Evolutionary conservation across 2,888 invertebrate species (phyloP), one percentile per base, ranked within the genome.

Genomic region (Amitus sp.): DNA sequence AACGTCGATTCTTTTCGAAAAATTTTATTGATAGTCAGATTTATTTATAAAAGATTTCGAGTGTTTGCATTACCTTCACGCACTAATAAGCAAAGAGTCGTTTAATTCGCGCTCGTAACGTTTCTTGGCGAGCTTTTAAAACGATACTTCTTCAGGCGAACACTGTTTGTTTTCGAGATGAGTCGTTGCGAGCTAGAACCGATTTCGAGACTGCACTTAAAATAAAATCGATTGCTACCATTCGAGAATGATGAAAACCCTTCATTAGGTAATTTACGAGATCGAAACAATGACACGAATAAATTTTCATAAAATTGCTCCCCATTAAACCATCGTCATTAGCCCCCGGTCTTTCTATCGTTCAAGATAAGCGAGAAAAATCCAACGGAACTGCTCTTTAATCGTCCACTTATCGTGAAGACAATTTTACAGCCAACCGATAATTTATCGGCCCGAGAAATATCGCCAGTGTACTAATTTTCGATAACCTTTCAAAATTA

Each of bases 151-250:
- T n/a, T n/a, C n/a, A n/a, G n/a, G n/a, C n/a, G n/a, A n/a, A n/a
- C 30, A 13, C 12, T 18, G 18, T 40, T 40, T 19, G 19, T 40
- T 40, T 40, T 4, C 18, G 17, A 19, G 19, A 40, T 40, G n/a
- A 19, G 40, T 39, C 40, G 48, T 23, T 13, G 40, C n/a, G 17
- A 10, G 9, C 6, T 30, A 42, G 33, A 28, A 42, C 40, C 43
- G 34, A 13, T 17, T 15, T 37, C 23, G 13, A 27, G 37, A 37
- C 33, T 37, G 13, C 17, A 19, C 17, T 46, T 39, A 37, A 28
- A 52, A 51, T 30, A 43, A 45, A 43, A 51, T 45, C 23, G 43
- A 51, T 51, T 33, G n/a, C n/a, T n/a, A n/a, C n/a, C n/a, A n/a
- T n/a, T n/a, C n/a, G n/a, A n/a, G n/a, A n/a, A 51, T 17, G 40